Base-by-base conservation (phyloP, 2,797 vertebrate species). In the Smutsia temminckii region DNA sequence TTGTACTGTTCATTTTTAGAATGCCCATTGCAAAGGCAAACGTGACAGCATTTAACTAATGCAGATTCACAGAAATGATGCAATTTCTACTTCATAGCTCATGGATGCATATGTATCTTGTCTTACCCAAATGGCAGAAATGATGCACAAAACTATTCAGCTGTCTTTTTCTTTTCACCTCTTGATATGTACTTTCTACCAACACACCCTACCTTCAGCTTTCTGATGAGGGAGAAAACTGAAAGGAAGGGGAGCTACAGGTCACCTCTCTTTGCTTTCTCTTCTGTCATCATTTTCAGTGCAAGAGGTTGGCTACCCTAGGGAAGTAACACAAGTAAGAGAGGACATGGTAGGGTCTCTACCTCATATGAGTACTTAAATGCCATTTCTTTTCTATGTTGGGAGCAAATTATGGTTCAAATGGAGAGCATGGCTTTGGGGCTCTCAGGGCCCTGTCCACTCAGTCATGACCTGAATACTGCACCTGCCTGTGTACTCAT, bases 331-430 rank as follows among this genome's bases (percentile, higher is more conserved):
- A 6, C 4, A 11, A 78, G 46, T 23, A 64, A 59, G 49, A 59
- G 66, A 74, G 53, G 40, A 40, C 6, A 46, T 18, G 74, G n/a
- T 3, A 20, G 37, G 6, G 3, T 9, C 91, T 61, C 77, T 71
- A 37, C 0, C 0, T n/a, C 14, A 40, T n/a, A 6, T 0, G 3
- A 10, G 37, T 61, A 89, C 59, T 64, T 51, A 55, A 68, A 71
- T 0, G 40, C 16, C 34, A 25, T 37, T 71, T 46, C 37, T 59
- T 83, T 72, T 88, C 72, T 37, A 17, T 16, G 6, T 49, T 42
- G 32, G n/a, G 74, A 85, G 74, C 29, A 75, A 86, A 79, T 37
- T 23, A 20, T 51, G 21, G 29, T 13, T 75, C 21, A 68, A 23
- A n/a, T 9, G 51, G 71, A 59, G 61, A 88, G 13, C 57, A 16